A percentile compares a stretch with the other conserved stretches of the same genome.
Evolutionary conservation across 2,113 vertebrate species (phyloP).

Genomic region (human): GRCh38 chr16:28260001-28260500

Average conservation of each 20-base stretch:
- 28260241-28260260: neutral
- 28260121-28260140: neutral
- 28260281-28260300: neutral
- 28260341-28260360: conserved; percentile 49
- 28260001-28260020: neutral
- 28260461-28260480: neutral
- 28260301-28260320: neutral
- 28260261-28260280: neutral
- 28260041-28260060: neutral
- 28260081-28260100: too few species aligned
- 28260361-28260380: conserved; percentile 25
- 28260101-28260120: too few species aligned
- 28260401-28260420: conserved; percentile 44
- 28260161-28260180: neutral
- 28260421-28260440: neutral
- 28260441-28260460: conserved; percentile 45
- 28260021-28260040: neutral
- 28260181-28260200: neutral
- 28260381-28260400: neutral
- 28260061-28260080: neutral
- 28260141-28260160: neutral
- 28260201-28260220: neutral
- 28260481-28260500: neutral
- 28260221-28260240: neutral
- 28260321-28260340: neutral